phyloP scores from a whole-genome alignment of 2,113 vertebrate genomes.

The Rutilus rutilus region DNA sequence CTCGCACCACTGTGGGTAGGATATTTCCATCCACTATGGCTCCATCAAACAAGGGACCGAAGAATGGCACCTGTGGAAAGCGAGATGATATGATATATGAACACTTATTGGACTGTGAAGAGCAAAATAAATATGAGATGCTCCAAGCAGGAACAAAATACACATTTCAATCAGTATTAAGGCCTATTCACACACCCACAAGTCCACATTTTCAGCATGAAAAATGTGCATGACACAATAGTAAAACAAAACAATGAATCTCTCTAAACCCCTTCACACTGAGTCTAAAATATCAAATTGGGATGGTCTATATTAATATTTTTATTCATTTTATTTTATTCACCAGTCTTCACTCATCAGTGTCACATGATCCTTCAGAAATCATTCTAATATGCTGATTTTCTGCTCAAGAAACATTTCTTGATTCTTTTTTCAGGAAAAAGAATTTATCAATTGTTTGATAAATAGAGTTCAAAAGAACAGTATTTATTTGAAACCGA shows the following conservation, averaged over 20 bases:
- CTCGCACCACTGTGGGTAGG: constrained; percentile 94
- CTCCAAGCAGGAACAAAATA: neutral
- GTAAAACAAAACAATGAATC: constrained; percentile 8
- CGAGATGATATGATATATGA: constrained; percentile 9
- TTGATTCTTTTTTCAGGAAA: neutral
- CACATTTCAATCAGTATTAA: neutral
- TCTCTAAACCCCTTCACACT: neutral
- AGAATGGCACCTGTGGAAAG: constrained; percentile 88
- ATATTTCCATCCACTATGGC: constrained; percentile 97
- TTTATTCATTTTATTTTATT: neutral
- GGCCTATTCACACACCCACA: neutral
- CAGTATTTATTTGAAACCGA: neutral
- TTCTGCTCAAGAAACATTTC: neutral
- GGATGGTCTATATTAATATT: neutral
- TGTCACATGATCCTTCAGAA: neutral
- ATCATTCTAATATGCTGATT: neutral
- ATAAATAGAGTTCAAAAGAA: neutral
- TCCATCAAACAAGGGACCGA: constrained; percentile 97
- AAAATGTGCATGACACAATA: neutral
- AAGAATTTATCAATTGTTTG: neutral
- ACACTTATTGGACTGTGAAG: constrained; percentile 6
- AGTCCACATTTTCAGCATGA: neutral
- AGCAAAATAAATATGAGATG: neutral
- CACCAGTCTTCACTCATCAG: neutral
- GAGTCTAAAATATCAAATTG: neutral